Evolutionary conservation across 1,140 invertebrate species (phyloP).

Genomic region (Microplitis demolitor): DNA sequence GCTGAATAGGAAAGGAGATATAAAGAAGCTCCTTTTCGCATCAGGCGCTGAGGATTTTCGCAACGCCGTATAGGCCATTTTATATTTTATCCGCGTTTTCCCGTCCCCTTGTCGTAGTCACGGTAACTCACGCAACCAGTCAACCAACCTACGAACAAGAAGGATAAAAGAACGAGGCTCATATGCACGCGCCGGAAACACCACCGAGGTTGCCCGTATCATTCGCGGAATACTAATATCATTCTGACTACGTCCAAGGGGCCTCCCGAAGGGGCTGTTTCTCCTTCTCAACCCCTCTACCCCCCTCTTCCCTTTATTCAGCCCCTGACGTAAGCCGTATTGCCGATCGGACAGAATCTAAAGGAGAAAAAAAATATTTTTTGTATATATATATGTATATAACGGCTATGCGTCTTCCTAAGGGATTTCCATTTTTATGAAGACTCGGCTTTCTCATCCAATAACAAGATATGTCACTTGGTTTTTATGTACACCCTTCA

Average conservation of each 20-base stretch:
- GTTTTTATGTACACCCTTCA: neutral
- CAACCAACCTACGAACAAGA: neutral
- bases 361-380: neutral
- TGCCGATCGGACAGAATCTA: constrained; percentile 28
- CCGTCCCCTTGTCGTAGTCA: neutral
- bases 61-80: constrained; percentile 1
- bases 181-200: constrained; percentile 27
- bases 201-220: constrained; percentile 17
- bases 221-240: constrained; percentile 32
- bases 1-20: no score
- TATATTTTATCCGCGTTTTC: constrained; percentile 12
- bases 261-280: neutral
- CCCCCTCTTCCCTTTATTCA: constrained; percentile 6
- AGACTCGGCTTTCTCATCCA: constrained; percentile 19
- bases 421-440: constrained; percentile 33
- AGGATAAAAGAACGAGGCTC: constrained; percentile 6
- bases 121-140: neutral
- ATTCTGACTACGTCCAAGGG: constrained; percentile 6
- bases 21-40: neutral
- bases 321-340: constrained; percentile 18
- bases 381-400: neutral
- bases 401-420: constrained; percentile 27
- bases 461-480: constrained; percentile 26
- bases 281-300: neutral
- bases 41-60: constrained; percentile 5